Evolutionary conservation across 1,140 invertebrate species (phyloP).

Genomic region (Hermatobates lingyangjiaoensis): DNA sequence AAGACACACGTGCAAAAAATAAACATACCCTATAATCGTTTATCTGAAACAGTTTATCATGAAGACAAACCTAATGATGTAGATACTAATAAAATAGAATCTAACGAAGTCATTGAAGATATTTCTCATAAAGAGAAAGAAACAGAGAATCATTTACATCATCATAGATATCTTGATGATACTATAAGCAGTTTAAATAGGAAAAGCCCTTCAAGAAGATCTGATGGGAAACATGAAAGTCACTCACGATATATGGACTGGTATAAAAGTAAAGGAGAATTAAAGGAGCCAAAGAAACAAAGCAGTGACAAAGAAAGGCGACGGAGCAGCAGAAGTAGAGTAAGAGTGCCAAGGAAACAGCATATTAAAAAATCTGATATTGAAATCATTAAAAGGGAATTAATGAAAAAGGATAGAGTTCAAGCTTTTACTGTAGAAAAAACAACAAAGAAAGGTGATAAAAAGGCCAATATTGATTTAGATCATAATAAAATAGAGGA

Average conservation of each 20-base stretch:
- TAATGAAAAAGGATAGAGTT: background rate
- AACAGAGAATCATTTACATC: too few species aligned
- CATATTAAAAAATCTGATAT: background rate
- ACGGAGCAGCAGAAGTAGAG: background rate
- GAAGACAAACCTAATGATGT: background rate
- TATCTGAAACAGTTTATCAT: slow-evolving; percentile 3
- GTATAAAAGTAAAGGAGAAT: slow-evolving; percentile 25
- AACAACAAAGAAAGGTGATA: background rate
- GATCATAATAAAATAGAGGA: slow-evolving; percentile 24
- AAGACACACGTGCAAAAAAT: slow-evolving; percentile 10
- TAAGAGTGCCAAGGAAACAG: background rate
- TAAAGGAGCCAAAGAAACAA: slow-evolving; percentile 16
- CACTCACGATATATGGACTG: slow-evolving; percentile 32
- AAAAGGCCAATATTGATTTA: slow-evolving; percentile 5
- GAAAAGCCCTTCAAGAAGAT: background rate
- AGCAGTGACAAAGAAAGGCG: slow-evolving; percentile 10
- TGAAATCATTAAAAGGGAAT: background rate
- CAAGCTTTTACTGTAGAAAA: background rate
- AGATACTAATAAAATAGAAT: background rate
- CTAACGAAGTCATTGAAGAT: too few species aligned
- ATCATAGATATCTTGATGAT: background rate
- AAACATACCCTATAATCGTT: slow-evolving; percentile 10
- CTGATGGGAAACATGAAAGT: slow-evolving; percentile 15
- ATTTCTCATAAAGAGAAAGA: too few species aligned
- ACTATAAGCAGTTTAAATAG: background rate